Evolutionary conservation across 2,797 vertebrate species (phyloP).

Genomic region (Euphonia xanthogaster): DNA sequence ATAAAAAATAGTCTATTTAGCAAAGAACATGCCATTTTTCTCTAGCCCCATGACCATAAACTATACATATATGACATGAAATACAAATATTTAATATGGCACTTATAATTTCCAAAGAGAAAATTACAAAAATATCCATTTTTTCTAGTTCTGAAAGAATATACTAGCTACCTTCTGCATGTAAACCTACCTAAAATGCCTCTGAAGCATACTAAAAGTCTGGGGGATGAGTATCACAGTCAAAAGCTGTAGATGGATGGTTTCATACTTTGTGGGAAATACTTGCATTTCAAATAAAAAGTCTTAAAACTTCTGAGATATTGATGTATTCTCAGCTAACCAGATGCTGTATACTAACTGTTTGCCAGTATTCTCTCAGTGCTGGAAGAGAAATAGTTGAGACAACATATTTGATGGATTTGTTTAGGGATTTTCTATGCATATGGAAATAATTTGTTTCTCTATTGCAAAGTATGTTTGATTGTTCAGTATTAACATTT

Average conservation of each 20-base stretch:
- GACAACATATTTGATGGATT: constrained; percentile 56
- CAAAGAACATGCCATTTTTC: background rate
- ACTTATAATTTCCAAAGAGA: background rate
- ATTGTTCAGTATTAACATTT: constrained; percentile 62
- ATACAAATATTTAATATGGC: background rate
- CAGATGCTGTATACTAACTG: constrained; percentile 30
- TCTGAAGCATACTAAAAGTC: background rate
- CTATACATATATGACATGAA: background rate
- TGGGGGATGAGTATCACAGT: background rate
- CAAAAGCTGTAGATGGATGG: background rate
- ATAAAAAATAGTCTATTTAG: background rate
- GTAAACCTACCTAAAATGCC: background rate
- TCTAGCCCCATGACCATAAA: background rate
- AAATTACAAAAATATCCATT: background rate
- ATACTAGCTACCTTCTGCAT: background rate
- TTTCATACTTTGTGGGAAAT: constrained; percentile 23
- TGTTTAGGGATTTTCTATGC: constrained; percentile 65
- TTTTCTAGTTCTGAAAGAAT: background rate
- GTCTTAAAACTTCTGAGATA: constrained; percentile 11
- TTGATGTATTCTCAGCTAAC: constrained; percentile 25
- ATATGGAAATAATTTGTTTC: constrained; percentile 70
- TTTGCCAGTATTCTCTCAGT: constrained; percentile 43
- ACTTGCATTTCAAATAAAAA: background rate
- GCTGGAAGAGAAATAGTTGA: constrained; percentile 56
- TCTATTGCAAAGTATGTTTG: constrained; percentile 52